Conservation (phyloP, 2,797 vertebrate genomes). For the Hirundo rustica region DNA sequence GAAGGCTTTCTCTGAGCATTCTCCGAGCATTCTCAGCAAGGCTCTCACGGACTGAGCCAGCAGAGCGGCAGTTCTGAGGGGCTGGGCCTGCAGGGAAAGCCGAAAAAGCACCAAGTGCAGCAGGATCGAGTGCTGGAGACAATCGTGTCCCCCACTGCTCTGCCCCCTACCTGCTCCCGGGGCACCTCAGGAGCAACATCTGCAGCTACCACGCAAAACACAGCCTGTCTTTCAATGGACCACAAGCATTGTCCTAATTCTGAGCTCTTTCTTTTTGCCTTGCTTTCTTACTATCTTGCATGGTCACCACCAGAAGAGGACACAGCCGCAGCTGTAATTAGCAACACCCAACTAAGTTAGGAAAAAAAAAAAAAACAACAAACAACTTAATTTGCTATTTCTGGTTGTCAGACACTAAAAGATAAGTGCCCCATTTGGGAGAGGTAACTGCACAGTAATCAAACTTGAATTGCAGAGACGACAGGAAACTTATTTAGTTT, state of each 20-base stretch:
- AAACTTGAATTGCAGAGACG: background rate
- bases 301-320: background rate
- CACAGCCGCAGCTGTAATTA: background rate
- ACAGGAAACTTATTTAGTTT: background rate
- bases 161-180: background rate
- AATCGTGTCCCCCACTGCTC: accelerated
- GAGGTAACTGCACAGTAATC: background rate
- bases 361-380: no score
- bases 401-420: background rate
- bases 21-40: background rate
- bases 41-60: background rate
- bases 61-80: background rate
- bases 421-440: background rate
- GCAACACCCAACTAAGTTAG: background rate
- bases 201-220: background rate
- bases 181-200: no score
- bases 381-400: background rate
- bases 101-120: background rate
- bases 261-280: background rate
- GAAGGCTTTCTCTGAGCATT: background rate
- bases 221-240: background rate
- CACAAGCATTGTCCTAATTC: background rate
- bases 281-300: accelerated
- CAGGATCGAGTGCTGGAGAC: background rate
- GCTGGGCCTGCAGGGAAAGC: background rate